phyloP scores from a whole-genome alignment of 1,140 invertebrate species.

The Harlomillsia oculata region DNA sequence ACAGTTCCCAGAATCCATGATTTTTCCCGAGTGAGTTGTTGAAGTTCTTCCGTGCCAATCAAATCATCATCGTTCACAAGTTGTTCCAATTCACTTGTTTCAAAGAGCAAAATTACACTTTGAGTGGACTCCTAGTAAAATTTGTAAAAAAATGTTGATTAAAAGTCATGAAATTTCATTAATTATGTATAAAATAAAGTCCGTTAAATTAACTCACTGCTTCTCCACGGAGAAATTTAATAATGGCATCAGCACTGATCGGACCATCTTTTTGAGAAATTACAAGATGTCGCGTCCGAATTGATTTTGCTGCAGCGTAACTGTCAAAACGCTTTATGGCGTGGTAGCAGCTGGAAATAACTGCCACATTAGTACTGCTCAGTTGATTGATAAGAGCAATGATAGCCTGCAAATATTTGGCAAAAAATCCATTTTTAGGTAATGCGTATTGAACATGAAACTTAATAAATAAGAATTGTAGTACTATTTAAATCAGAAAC shows the following conservation, averaged over 20 bases:
- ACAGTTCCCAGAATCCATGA: slow-evolving; percentile 35
- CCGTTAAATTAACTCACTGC: slow-evolving; percentile 19
- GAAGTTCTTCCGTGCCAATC: slow-evolving; percentile 11
- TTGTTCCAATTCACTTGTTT: slow-evolving; percentile 29
- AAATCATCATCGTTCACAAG: slow-evolving; percentile 15
- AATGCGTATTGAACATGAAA: too few relatives aligned
- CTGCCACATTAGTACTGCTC: slow-evolving; percentile 27
- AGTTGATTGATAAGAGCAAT: slow-evolving; percentile 30
- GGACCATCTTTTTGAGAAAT: slow-evolving; percentile 31
- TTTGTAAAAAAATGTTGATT: neutral
- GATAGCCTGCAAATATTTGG: slow-evolving; percentile 31
- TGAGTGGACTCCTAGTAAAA: slow-evolving; percentile 20
- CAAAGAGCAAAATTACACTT: slow-evolving; percentile 30
- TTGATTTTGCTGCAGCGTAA: slow-evolving; percentile 21
- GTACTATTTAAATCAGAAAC: too few relatives aligned
- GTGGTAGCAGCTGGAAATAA: slow-evolving; percentile 33
- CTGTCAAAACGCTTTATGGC: slow-evolving; percentile 32
- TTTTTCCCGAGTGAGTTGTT: slow-evolving; percentile 19
- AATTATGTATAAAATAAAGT: neutral
- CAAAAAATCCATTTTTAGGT: too few relatives aligned
- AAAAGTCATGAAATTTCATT: neutral
- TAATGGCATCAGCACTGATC: slow-evolving; percentile 24
- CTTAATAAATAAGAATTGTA: too few relatives aligned
- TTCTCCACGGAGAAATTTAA: slow-evolving; percentile 29
- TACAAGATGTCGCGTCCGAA: slow-evolving; percentile 24